phyloP scores from a whole-genome alignment of 2,113 vertebrate genomes.

The Danio rerio region DNA sequence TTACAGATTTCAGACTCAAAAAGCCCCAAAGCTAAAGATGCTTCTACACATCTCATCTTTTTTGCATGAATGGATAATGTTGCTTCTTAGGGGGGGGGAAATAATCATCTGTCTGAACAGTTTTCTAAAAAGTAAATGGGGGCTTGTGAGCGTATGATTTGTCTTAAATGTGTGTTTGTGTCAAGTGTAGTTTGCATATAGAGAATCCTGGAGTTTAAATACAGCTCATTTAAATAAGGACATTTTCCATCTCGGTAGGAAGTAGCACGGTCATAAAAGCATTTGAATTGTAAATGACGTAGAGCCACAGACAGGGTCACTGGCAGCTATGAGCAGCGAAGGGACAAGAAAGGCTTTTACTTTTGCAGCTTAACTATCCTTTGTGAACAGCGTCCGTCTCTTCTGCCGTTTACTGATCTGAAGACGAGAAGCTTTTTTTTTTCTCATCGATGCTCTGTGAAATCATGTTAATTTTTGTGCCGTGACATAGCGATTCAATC shows the following conservation, averaged over 20 bases:
- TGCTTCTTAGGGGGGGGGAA: conserved; percentile 5
- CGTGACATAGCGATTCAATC: conserved; percentile 69
- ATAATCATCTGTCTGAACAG: conserved; percentile 20
- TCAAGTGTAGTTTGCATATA: conserved; percentile 16
- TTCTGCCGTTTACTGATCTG: conserved; percentile 10
- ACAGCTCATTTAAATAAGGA: conserved; percentile 40
- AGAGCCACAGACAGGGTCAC: conserved; percentile 49
- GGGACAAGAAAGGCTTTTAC: conserved; percentile 44
- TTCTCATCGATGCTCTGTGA: conserved; percentile 61
- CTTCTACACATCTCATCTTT: neutral
- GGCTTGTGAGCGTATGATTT: conserved; percentile 39
- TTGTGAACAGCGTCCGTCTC: conserved; percentile 44
- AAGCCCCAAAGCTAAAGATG: conserved; percentile 9
- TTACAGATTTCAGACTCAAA: conserved; percentile 18
- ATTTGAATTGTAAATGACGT: conserved; percentile 65
- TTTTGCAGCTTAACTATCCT: conserved; percentile 39
- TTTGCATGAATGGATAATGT: conserved; percentile 37
- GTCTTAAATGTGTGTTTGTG: conserved; percentile 37
- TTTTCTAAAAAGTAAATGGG: conserved; percentile 22
- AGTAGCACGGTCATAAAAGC: conserved; percentile 38
- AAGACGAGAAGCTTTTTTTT: conserved; percentile 60
- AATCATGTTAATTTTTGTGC: conserved; percentile 65
- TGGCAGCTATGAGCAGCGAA: conserved; percentile 33
- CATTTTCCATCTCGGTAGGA: conserved; percentile 60
- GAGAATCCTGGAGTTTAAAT: conserved; percentile 36